Base-by-base conservation (phyloP, 2,113 vertebrate species). In the Chionis minor region DNA sequence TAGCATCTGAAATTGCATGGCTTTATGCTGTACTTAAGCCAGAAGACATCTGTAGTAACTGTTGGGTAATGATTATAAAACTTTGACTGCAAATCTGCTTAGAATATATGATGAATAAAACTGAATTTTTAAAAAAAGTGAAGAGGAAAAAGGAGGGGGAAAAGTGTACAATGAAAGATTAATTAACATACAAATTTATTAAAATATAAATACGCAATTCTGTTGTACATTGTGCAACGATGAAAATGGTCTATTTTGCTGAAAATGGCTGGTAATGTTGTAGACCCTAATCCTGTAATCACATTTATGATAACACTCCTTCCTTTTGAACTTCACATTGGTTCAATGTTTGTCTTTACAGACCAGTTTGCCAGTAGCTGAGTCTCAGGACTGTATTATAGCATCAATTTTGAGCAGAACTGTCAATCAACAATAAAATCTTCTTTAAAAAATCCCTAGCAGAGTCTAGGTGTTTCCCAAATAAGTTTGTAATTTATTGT, bases 11-110 rank as follows among this genome's bases (percentile, higher is more conserved):
- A 94, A 94, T 72, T 87, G 52, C 65, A 44, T 69, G 40, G 44
- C 70, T 96, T 96, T 95, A 90, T 90, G 61, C 73, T 91, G 35
- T 88, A 59, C 69, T 95, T 94, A 95, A 94, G 89, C n/a, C n/a
- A 79, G 63, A 79, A 87, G 73, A 72, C 55, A 72, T 62, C 83
- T 70, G 88, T 87, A 69, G 61, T 86, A 75, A 59, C 80, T 63
- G 54, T 72, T 73, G 16, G 65, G 40, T 84, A 84, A 89, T 28
- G 59, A 84, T 51, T 79, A 52, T 74, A 56, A 91, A 92, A 93
- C 35, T 84, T 81, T 16, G 67, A 62, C 75, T 79, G 70, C 66
- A 67, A 82, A 89, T 32, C 56, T 84, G 54, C 70, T 81, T 42
- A 42, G 77, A 69, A 59, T 78, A 73, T 49, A 26, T 14, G n/a